Evolutionary conservation across 2,888 invertebrate genomes (phyloP).

Genomic region (Ptilodon capucinus): DNA sequence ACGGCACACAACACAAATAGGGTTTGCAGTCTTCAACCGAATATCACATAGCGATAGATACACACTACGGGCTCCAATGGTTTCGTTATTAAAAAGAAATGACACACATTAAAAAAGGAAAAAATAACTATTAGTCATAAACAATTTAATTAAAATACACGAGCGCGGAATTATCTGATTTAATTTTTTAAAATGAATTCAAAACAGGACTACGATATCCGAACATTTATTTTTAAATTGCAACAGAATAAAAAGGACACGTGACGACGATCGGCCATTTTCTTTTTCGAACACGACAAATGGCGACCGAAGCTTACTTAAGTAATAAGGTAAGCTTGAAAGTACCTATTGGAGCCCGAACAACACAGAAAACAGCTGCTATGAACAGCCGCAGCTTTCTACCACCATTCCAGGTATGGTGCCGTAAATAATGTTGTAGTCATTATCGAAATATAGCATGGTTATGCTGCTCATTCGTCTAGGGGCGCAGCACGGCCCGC

Average conservation of each 20-base stretch:
- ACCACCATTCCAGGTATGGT: slow-evolving; percentile 97
- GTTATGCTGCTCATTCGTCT: slow-evolving; percentile 93
- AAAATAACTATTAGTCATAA: slow-evolving; percentile 1
- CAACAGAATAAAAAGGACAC: too few relatives aligned
- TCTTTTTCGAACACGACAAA: too few relatives aligned
- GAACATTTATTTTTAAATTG: too few relatives aligned
- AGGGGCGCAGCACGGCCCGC: slow-evolving; percentile 96
- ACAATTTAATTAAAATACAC: too few relatives aligned
- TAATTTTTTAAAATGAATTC: too few relatives aligned
- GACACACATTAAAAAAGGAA: slow-evolving; percentile 1
- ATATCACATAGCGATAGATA: slow-evolving; percentile 72
- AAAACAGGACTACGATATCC: too few relatives aligned
- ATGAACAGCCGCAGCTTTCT: slow-evolving; percentile 96
- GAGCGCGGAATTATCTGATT: too few relatives aligned
- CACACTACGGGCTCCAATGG: slow-evolving; percentile 54
- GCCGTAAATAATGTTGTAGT: slow-evolving; percentile 93
- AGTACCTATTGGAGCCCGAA: slow-evolving; percentile 42
- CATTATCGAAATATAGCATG: slow-evolving; percentile 95
- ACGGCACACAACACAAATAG: slow-evolving; percentile 68
- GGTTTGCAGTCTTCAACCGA: slow-evolving; percentile 73
- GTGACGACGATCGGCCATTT: too few relatives aligned
- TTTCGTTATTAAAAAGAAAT: slow-evolving; percentile 1
- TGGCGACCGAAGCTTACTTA: too few relatives aligned
- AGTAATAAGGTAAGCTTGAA: too few relatives aligned
- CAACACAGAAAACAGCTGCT: slow-evolving; percentile 48